These are phyloP conservation scores for Clunio marinus DNA, from an alignment of 2,888 invertebrate genomes.

Conservation along the genomic window DNA sequence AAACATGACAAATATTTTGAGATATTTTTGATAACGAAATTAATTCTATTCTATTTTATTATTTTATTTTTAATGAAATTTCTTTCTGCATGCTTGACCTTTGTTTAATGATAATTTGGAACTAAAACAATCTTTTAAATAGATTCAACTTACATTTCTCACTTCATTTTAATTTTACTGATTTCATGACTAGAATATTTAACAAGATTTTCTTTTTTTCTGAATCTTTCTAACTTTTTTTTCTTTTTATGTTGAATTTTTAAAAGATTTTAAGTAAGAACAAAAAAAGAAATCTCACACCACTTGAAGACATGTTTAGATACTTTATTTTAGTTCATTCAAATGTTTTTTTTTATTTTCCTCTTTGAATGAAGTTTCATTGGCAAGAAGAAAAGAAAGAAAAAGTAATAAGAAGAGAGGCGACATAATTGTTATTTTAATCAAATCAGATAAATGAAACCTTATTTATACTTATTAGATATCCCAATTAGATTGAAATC, in stretches of 20 bases:
- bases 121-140: too few relatives aligned
- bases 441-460: too few relatives aligned
- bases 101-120: neutral
- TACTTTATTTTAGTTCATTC: neutral
- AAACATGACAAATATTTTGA: slow-evolving; percentile 10
- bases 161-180: too few relatives aligned
- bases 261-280: neutral
- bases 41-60: too few relatives aligned
- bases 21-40: slow-evolving; percentile 15
- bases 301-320: slow-evolving; percentile 9
- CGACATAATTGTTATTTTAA: slow-evolving; percentile 30
- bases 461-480: neutral
- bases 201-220: neutral
- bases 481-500: neutral
- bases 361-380: slow-evolving; percentile 3
- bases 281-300: too few relatives aligned
- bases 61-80: too few relatives aligned
- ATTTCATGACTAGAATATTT: slow-evolving; percentile 1
- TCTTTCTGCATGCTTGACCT: slow-evolving; percentile 6
- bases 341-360: neutral
- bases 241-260: neutral
- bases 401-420: neutral
- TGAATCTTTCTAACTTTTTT: neutral
- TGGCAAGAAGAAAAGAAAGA: slow-evolving; percentile 9
- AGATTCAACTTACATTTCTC: slow-evolving; percentile 5